Percentiles rank a stretch among this genome's conserved stretches.
These are phyloP conservation scores for Phymorhynchus buccinoides DNA, from an alignment of 1,140 invertebrate genomes.

Conservation along the genomic window DNA sequence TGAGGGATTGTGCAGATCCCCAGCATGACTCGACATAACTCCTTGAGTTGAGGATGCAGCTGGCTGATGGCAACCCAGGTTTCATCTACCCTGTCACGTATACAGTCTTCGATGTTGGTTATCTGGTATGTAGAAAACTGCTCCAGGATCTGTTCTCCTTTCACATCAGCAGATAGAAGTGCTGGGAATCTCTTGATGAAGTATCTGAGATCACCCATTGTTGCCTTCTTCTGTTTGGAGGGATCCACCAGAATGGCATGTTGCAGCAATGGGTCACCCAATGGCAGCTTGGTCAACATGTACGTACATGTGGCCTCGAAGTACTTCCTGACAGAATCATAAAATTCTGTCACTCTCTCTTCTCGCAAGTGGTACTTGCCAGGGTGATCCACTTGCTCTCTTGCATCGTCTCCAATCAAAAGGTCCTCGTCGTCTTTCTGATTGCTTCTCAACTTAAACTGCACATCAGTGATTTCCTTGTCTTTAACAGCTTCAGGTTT, in stretches of 20 bases:
- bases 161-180: background rate
- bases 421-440: background rate
- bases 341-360: background rate
- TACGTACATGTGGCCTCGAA: background rate
- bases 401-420: constrained; percentile 11
- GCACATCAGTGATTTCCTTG: background rate
- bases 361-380: background rate
- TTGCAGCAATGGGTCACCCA: background rate
- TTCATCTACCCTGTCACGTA: background rate
- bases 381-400: background rate
- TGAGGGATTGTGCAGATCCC: constrained; percentile 4
- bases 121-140: background rate
- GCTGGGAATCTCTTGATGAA: background rate
- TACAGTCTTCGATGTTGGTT: background rate
- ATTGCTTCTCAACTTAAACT: background rate
- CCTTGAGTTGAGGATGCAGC: background rate
- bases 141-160: background rate
- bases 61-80: no score
- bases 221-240: background rate
- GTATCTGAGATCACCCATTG: background rate
- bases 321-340: background rate
- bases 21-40: background rate
- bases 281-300: background rate
- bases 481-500: no score
- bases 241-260: background rate